These are phyloP conservation scores for Microtus montanus DNA, from an alignment of 2,113 vertebrate species.

Conservation along the genomic window DNA sequence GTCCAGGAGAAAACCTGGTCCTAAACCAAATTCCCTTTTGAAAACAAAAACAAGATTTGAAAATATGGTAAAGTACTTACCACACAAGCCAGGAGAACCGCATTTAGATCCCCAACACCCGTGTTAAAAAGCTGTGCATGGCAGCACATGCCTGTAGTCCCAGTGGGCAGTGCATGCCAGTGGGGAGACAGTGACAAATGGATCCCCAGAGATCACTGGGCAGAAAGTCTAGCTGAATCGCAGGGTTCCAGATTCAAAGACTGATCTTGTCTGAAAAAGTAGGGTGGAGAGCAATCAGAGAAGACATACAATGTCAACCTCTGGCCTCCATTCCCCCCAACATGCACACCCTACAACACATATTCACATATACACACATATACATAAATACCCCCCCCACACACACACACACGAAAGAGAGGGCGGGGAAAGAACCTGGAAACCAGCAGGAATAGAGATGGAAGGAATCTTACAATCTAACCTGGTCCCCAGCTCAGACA, in stretches of 20 bases:
- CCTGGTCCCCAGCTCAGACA: neutral
- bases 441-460: slow-evolving; percentile 4
- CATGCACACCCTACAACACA: neutral
- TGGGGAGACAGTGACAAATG: neutral
- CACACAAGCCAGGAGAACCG: neutral
- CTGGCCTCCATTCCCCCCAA: no score
- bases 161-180: neutral
- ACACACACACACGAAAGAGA: neutral
- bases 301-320: neutral
- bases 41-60: slow-evolving; percentile 56
- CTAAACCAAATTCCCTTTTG: slow-evolving; percentile 71
- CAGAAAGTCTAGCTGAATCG: neutral
- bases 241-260: neutral
- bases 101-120: neutral
- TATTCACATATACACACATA: neutral
- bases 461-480: neutral
- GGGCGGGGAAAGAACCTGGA: neutral
- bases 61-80: neutral
- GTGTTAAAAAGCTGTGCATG: neutral
- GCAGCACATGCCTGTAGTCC: no score
- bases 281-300: neutral
- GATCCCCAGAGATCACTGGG: neutral
- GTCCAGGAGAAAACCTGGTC: slow-evolving; percentile 34
- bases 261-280: neutral
- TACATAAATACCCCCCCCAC: neutral